Percentiles rank a stretch among this genome's conserved stretches.
Evolutionary conservation across 2,113 vertebrate genomes (phyloP).

Genomic region (Chrysochloris asiatica): DNA sequence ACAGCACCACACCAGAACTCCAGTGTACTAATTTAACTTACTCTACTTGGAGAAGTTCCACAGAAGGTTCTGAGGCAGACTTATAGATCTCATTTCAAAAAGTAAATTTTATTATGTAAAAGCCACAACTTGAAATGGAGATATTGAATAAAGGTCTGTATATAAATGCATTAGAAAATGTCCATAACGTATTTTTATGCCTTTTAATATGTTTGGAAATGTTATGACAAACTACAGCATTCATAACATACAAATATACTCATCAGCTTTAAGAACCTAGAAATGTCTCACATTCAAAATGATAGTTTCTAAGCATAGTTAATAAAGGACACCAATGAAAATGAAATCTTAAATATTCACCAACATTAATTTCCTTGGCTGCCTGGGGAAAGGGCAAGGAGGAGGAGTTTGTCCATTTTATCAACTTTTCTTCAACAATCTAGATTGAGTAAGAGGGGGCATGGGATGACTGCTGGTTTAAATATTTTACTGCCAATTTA

Average conservation of each 20-base stretch:
- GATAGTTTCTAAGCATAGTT: neutral
- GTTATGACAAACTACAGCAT: too few relatives aligned
- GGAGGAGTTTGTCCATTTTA: too few relatives aligned
- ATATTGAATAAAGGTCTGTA: neutral
- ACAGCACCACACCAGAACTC: too few relatives aligned
- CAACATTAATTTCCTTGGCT: neutral
- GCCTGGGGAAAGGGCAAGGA: neutral
- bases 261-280: constrained; percentile 24
- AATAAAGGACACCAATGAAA: neutral
- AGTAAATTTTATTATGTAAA: neutral
- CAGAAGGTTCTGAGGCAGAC: neutral
- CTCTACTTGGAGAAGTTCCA: neutral
- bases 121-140: neutral
- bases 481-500: neutral
- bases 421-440: constrained; percentile 5
- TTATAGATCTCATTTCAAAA: neutral
- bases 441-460: neutral
- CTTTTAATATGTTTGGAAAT: neutral
- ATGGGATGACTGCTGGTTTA: neutral
- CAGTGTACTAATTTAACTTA: constrained; percentile 15
- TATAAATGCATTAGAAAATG: neutral
- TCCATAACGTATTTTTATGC: neutral
- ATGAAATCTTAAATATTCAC: constrained; percentile 29
- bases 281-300: neutral
- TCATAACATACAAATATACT: too few relatives aligned